These are phyloP conservation scores for Trimorus sp. DNA, from an alignment of 2,888 invertebrate genomes.

Conservation along the genomic window DNA sequence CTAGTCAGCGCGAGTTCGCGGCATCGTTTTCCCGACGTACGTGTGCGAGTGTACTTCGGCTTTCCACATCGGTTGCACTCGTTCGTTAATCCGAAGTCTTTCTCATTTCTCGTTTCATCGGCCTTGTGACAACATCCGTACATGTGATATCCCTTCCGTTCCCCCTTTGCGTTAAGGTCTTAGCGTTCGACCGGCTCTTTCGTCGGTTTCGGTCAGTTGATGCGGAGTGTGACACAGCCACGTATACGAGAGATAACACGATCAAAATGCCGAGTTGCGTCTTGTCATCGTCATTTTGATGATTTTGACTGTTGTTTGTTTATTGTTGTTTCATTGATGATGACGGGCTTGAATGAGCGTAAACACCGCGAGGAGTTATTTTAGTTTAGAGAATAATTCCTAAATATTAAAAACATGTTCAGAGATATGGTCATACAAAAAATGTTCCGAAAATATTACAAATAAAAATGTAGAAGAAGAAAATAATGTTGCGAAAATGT, in stretches of 20 bases:
- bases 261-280: conserved; percentile 59
- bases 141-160: conserved; percentile 8
- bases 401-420: too few species aligned
- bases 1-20: too few species aligned
- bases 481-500: too few species aligned
- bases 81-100: neutral
- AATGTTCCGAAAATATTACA: too few species aligned
- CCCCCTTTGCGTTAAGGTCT: conserved; percentile 1
- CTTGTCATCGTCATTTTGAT: conserved; percentile 59
- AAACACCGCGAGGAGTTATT: conserved; percentile 30
- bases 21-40: too few species aligned
- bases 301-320: conserved; percentile 64
- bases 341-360: conserved; percentile 29
- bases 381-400: too few species aligned
- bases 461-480: too few species aligned
- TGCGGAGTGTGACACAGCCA: conserved; percentile 52
- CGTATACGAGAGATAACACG: conserved; percentile 39
- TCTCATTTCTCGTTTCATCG: neutral
- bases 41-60: conserved; percentile 62
- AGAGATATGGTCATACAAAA: too few species aligned
- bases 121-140: conserved; percentile 8
- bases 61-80: conserved; percentile 20
- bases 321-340: conserved; percentile 63
- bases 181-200: conserved; percentile 8
- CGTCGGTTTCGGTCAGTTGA: conserved; percentile 35